Conservation (phyloP, 2,797 vertebrate species). For the Tachyglossus aculeatus region DNA sequence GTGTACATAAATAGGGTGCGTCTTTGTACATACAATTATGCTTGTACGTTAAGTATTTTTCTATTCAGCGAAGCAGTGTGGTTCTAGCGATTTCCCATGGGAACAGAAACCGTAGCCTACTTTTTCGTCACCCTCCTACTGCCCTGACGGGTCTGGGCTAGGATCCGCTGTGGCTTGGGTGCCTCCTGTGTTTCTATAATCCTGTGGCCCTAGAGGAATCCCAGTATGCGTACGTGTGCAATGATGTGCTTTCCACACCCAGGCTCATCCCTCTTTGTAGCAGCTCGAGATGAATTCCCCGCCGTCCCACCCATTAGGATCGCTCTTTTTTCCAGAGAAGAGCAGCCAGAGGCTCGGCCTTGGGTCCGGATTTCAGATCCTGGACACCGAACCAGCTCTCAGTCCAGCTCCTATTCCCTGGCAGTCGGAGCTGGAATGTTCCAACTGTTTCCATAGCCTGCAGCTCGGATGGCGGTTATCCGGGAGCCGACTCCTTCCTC, state of each 20-base stretch:
- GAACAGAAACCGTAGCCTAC: background rate
- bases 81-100: background rate
- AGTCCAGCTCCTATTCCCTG: background rate
- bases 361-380: background rate
- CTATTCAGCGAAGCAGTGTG: conserved; percentile 8
- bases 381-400: background rate
- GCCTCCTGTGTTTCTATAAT: no score
- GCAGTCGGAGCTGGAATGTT: no score
- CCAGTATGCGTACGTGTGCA: background rate
- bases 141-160: background rate
- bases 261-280: conserved; percentile 5
- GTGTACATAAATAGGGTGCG: background rate
- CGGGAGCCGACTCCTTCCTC: no score
- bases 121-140: background rate
- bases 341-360: background rate
- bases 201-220: no score
- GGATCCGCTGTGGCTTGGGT: background rate
- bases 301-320: background rate
- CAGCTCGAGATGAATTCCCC: background rate
- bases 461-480: no score
- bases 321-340: conserved; percentile 1
- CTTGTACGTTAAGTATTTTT: background rate
- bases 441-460: no score
- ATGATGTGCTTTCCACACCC: conserved; percentile 3
- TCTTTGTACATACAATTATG: background rate